These are phyloP conservation scores for Pao palembangensis DNA, from an alignment of 2,113 vertebrate genomes.

Conservation along the genomic window DNA sequence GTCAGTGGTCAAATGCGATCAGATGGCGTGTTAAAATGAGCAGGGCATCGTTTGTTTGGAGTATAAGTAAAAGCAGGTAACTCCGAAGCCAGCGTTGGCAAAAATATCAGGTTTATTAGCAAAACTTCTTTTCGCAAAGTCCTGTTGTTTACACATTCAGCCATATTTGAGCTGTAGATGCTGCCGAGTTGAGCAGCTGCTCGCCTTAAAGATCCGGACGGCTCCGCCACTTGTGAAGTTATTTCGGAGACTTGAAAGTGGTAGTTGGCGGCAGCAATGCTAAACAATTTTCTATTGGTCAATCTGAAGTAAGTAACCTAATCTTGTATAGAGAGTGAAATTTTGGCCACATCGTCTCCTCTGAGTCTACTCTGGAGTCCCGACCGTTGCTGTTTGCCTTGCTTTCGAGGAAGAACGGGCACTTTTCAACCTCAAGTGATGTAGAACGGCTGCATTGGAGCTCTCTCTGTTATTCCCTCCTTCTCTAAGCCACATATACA, in stretches of 20 bases:
- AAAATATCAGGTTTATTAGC: not conserved
- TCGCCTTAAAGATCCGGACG: too few species aligned
- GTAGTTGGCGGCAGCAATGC: not conserved
- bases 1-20: constrained; percentile 11
- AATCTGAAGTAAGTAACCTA: not conserved
- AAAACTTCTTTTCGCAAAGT: not conserved
- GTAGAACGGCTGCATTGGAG: constrained; percentile 62
- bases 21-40: too few species aligned
- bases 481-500: constrained; percentile 6
- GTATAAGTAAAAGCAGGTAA: too few species aligned
- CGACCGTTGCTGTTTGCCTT: constrained; percentile 29
- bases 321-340: not conserved
- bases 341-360: not conserved
- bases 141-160: not conserved
- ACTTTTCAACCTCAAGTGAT: constrained; percentile 52
- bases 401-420: constrained; percentile 11
- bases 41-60: too few species aligned
- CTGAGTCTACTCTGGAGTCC: constrained; percentile 6
- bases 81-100: not conserved
- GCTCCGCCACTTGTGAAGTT: not conserved
- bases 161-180: not conserved
- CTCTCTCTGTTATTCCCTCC: constrained; percentile 12
- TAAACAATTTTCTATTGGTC: not conserved
- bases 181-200: too few species aligned
- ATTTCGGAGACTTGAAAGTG: not conserved